phyloP scores from a whole-genome alignment of 2,113 vertebrate genomes.

The Gasterosteus aculeatus region DNA sequence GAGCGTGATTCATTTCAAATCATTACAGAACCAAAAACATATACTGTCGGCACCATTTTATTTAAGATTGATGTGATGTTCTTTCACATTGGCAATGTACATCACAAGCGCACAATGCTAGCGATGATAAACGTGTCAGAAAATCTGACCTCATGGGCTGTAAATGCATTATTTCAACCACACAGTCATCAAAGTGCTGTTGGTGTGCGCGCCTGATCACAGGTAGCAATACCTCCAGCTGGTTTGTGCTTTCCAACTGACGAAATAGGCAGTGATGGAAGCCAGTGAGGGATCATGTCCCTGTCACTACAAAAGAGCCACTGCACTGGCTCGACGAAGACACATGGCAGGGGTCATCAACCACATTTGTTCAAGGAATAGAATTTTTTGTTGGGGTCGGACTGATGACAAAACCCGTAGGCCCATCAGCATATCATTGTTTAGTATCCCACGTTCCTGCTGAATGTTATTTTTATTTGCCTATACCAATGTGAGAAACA shows the following conservation, averaged over 20 bases:
- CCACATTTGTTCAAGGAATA: not conserved
- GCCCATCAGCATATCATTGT: too few relatives aligned
- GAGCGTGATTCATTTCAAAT: slow-evolving; percentile 8
- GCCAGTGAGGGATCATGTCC: slow-evolving; percentile 19
- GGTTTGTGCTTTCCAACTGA: not conserved
- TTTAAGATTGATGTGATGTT: slow-evolving; percentile 7
- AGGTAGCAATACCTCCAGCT: not conserved
- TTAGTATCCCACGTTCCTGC: not conserved
- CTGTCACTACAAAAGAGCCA: slow-evolving; percentile 1
- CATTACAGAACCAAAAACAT: not conserved
- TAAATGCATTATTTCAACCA: not conserved
- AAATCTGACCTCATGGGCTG: slow-evolving; percentile 7
- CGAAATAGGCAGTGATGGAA: slow-evolving; percentile 4
- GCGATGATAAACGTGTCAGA: slow-evolving; percentile 11
- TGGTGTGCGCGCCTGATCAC: slow-evolving; percentile 1
- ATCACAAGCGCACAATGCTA: not conserved
- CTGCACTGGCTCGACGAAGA: not conserved
- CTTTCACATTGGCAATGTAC: not conserved
- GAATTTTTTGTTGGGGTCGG: not conserved
- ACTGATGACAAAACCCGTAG: not conserved
- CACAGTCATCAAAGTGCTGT: not conserved
- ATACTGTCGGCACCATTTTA: not conserved
- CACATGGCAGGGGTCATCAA: not conserved
- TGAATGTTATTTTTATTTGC: not conserved
- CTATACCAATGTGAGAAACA: not conserved